A percentile compares a stretch with the other conserved stretches of the same genome.
These are phyloP conservation scores for Ditylenchus dipsaci DNA, from an alignment of 1,140 invertebrate genomes.

Conservation along the genomic window DNA sequence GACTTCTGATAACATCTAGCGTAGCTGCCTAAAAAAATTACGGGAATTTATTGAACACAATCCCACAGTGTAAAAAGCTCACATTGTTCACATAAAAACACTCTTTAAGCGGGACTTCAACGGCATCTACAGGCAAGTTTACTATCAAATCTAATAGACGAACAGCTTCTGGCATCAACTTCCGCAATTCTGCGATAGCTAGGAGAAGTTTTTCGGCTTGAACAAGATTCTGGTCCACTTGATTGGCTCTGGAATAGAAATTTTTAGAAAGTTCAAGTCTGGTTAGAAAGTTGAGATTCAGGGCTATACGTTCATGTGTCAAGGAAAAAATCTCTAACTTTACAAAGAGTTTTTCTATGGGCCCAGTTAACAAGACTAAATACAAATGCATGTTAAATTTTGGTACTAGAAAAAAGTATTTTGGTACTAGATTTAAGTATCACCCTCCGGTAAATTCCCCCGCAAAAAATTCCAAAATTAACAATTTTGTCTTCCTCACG, in stretches of 20 bases:
- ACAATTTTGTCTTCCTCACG: too few species aligned
- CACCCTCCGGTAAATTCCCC: too few species aligned
- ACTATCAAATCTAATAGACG: constrained; percentile 5
- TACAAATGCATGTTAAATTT: too few species aligned
- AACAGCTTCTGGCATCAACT: constrained; percentile 10
- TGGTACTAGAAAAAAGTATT: too few species aligned
- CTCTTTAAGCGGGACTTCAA: constrained; percentile 15
- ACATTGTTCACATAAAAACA: constrained; percentile 29
- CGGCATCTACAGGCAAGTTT: not conserved
- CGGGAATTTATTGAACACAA: not conserved
- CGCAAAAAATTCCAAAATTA: too few species aligned
- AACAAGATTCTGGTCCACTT: constrained; percentile 15
- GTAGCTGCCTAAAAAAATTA: constrained; percentile 24
- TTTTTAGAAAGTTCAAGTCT: not conserved
- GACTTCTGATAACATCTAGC: not conserved
- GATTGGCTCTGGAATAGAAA: not conserved
- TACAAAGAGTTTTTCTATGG: too few species aligned
- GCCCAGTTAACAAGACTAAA: too few species aligned
- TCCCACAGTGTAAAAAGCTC: too few species aligned
- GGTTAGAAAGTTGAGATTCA: too few species aligned
- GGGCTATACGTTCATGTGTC: too few species aligned
- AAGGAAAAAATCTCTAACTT: too few species aligned
- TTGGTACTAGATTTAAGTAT: too few species aligned
- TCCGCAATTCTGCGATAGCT: constrained; percentile 6
- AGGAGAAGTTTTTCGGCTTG: constrained; percentile 17